These are phyloP conservation scores for Morone saxatilis DNA, from an alignment of 2,113 vertebrate genomes.

Conservation along the genomic window DNA sequence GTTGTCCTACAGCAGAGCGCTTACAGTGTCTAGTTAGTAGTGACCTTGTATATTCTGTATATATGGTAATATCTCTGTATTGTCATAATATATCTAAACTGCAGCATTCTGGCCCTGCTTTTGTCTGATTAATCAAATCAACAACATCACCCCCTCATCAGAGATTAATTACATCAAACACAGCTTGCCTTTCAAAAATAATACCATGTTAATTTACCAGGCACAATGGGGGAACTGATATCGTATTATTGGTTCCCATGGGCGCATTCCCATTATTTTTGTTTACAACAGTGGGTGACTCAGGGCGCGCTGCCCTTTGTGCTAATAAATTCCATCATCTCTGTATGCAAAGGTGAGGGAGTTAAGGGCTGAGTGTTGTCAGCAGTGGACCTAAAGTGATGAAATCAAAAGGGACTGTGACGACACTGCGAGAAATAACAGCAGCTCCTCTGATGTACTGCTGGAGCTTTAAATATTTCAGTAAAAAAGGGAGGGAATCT, in stretches of 20 bases:
- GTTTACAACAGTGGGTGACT: constrained; percentile 15
- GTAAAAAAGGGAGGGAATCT: background rate
- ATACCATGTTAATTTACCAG: constrained; percentile 34
- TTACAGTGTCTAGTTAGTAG: background rate
- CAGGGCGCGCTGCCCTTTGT: constrained; percentile 28
- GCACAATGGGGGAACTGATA: constrained; percentile 48
- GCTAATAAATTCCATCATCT: constrained; percentile 44
- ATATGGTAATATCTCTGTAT: background rate
- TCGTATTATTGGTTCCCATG: background rate
- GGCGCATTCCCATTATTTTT: background rate
- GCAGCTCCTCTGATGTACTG: constrained; percentile 30
- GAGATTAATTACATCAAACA: constrained; percentile 44
- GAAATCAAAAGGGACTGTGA: constrained; percentile 62
- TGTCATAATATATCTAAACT: background rate
- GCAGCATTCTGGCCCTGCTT: constrained; percentile 2
- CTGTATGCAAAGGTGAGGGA: constrained; percentile 43
- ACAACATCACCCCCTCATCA: constrained; percentile 28
- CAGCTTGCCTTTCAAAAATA: constrained; percentile 30
- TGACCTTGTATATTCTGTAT: constrained; percentile 24
- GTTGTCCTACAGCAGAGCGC: background rate
- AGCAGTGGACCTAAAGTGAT: constrained; percentile 53
- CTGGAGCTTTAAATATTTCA: constrained; percentile 36
- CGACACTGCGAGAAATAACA: constrained; percentile 65
- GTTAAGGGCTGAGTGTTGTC: background rate
- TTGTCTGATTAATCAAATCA: constrained; percentile 56